phyloP scores from a whole-genome alignment of 2,113 vertebrate species.

The Notiomystis cincta region DNA sequence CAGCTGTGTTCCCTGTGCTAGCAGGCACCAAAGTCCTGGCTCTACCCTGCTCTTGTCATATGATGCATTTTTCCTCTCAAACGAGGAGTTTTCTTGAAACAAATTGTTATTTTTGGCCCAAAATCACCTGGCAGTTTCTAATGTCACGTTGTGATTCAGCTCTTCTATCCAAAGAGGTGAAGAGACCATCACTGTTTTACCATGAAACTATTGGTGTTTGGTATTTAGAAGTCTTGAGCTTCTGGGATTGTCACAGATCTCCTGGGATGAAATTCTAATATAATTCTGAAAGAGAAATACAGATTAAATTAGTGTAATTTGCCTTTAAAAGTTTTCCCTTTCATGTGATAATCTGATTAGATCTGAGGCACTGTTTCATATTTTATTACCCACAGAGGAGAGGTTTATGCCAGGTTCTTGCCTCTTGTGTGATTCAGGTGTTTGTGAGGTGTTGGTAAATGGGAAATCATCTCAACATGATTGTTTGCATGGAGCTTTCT shows the following conservation, averaged over 20 bases:
- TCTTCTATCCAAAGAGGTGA: neutral
- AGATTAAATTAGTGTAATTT: neutral
- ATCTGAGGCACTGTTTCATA: neutral
- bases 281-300: neutral
- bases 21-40: neutral
- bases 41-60: neutral
- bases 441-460: neutral
- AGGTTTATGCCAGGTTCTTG: neutral
- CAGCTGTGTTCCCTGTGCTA: neutral
- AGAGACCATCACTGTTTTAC: neutral
- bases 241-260: neutral
- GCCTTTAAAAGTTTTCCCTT: neutral
- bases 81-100: neutral
- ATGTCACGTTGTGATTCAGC: neutral
- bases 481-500: neutral
- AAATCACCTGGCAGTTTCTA: neutral
- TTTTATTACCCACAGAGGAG: neutral
- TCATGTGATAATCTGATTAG: neutral
- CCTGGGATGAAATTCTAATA: neutral
- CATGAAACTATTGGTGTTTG: neutral
- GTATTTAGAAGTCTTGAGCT: neutral
- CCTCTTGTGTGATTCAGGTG: neutral
- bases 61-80: neutral
- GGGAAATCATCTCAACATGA: neutral
- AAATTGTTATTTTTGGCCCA: neutral